Evolutionary conservation across 2,888 invertebrate genomes (phyloP).

Genomic region (Scaeva pyrastri): DNA sequence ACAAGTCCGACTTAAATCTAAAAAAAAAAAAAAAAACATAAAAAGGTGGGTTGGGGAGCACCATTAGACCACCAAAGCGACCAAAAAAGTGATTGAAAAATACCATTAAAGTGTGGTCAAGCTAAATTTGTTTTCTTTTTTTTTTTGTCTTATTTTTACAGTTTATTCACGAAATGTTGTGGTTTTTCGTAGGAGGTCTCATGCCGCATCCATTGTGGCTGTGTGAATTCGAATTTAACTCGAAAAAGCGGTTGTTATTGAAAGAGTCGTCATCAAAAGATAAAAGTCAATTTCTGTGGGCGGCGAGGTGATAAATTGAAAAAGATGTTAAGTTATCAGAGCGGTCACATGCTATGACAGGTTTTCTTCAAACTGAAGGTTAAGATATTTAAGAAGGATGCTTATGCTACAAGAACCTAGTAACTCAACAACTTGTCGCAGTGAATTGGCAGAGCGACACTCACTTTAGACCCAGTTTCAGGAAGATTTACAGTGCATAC

Average conservation of each 20-base stretch:
- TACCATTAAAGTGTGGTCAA: conserved; percentile 63
- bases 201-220: conserved; percentile 31
- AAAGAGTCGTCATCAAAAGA: conserved; percentile 33
- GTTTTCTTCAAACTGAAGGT: neutral
- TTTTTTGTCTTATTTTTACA: conserved; percentile 31
- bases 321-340: conserved; percentile 11
- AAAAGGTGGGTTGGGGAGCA: conserved; percentile 45
- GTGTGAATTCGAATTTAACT: conserved; percentile 43
- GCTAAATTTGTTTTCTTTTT: conserved; percentile 25
- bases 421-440: no score
- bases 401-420: no score
- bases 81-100: conserved; percentile 36
- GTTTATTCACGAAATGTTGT: conserved; percentile 69
- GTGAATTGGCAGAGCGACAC: no score
- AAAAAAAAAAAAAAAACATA: neutral
- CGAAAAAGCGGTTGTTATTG: conserved; percentile 11
- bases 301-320: conserved; percentile 19
- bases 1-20: neutral
- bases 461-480: no score
- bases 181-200: conserved; percentile 73
- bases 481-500: no score
- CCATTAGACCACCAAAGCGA: conserved; percentile 5
- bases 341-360: neutral
- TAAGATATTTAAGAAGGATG: neutral
- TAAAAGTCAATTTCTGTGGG: conserved; percentile 14